Percentiles rank a stretch among this genome's conserved stretches.
Conservation (phyloP, 2,888 invertebrate genomes). For the Tenthredo amoena region DNA sequence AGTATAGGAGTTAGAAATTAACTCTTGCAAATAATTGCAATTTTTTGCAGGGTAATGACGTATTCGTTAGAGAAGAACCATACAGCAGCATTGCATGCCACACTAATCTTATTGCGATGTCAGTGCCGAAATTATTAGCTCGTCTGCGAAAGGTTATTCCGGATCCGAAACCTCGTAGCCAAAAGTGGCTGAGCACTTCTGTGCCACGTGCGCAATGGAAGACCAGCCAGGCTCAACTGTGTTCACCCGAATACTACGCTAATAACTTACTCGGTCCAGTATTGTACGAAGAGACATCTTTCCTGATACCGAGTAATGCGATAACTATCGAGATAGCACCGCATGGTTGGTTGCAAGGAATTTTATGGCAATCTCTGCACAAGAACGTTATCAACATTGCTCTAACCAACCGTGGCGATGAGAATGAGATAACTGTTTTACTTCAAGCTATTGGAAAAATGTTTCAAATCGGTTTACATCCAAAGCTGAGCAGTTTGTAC, state of each 20-base stretch:
- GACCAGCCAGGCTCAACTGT: conserved; percentile 76
- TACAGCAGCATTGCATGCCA: conserved; percentile 68
- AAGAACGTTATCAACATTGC: conserved; percentile 81
- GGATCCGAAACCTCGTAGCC: conserved; percentile 77
- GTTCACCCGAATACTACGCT: conserved; percentile 82
- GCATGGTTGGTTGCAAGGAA: conserved; percentile 84
- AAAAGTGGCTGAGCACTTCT: conserved; percentile 82
- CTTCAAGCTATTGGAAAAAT: conserved; percentile 79
- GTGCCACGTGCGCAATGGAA: conserved; percentile 80
- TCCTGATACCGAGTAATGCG: conserved; percentile 83
- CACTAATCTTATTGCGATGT: conserved; percentile 73
- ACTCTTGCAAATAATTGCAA: not conserved
- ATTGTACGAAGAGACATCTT: conserved; percentile 83
- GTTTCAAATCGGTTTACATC: conserved; percentile 80
- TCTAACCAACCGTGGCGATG: conserved; percentile 81
- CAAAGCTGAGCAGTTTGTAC: conserved; percentile 80
- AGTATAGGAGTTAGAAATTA: too few species aligned
- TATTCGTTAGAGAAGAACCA: conserved; percentile 66
- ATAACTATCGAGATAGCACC: conserved; percentile 87
- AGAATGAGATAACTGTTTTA: conserved; percentile 77
- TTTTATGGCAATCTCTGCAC: conserved; percentile 82
- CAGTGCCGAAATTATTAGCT: conserved; percentile 76
- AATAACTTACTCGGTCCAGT: conserved; percentile 79
- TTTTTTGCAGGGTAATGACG: conserved; percentile 52
- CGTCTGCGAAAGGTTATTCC: conserved; percentile 77